Conservation (phyloP, 2,113 vertebrate genomes). For the Anguilla japonica region DNA sequence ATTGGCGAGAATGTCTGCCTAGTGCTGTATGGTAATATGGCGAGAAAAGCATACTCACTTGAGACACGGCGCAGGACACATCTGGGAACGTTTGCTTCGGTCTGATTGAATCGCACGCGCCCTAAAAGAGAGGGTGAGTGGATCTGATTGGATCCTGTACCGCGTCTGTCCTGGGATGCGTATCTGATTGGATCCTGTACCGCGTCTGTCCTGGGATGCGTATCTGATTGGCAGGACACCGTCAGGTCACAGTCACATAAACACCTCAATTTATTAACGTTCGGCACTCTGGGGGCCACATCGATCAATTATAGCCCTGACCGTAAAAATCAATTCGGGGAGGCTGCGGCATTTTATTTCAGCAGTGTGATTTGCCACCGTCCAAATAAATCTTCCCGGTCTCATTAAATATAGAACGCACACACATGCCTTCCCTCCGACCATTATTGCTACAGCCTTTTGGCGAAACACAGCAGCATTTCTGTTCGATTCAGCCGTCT, state of each 20-base stretch:
- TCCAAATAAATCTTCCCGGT: background rate
- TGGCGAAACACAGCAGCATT: background rate
- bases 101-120: too few relatives aligned
- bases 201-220: too few relatives aligned
- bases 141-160: too few relatives aligned
- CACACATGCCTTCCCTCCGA: background rate
- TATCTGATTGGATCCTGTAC: too few relatives aligned
- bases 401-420: background rate
- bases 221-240: background rate
- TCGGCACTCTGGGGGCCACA: background rate
- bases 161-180: too few relatives aligned
- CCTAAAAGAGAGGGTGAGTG: too few relatives aligned
- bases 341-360: background rate
- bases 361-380: background rate
- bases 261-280: background rate
- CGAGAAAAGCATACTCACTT: too few relatives aligned
- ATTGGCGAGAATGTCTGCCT: too few relatives aligned
- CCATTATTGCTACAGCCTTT: background rate
- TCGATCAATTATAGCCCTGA: background rate
- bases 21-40: too few relatives aligned
- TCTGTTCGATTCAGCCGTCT: too few relatives aligned
- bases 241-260: background rate
- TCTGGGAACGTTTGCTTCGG: too few relatives aligned
- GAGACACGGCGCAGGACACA: too few relatives aligned
- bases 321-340: background rate